Evolutionary conservation across 2,113 vertebrate species (phyloP).

Genomic region (Vulpes lagopus): DNA sequence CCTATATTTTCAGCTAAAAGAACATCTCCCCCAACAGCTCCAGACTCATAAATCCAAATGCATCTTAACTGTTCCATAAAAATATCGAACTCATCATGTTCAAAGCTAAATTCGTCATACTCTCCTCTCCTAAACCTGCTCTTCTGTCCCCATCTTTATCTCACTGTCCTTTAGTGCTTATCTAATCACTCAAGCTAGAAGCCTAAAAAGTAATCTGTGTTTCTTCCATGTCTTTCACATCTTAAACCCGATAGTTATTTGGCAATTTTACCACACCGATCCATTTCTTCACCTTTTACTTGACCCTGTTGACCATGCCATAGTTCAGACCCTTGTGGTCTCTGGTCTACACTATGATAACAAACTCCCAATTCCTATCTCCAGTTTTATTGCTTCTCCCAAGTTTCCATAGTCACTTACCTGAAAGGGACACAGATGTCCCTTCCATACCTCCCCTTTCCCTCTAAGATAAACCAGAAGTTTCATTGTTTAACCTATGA

Average conservation of each 20-base stretch:
- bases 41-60: background rate
- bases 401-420: background rate
- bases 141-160: background rate
- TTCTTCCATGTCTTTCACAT: background rate
- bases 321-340: background rate
- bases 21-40: background rate
- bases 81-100: background rate
- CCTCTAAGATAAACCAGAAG: background rate
- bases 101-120: background rate
- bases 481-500: background rate
- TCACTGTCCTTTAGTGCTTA: background rate
- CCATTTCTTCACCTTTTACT: background rate
- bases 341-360: background rate
- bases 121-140: background rate
- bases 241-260: background rate
- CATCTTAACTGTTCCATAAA: background rate
- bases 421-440: background rate
- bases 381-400: background rate
- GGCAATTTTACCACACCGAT: background rate
- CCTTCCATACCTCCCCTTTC: accelerated
- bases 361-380: background rate
- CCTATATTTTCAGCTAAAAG: background rate
- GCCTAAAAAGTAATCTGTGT: background rate
- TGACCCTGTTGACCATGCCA: background rate
- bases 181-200: background rate